Base-by-base conservation (phyloP, 2,113 vertebrate species). In the Eurystomus gularis region DNA sequence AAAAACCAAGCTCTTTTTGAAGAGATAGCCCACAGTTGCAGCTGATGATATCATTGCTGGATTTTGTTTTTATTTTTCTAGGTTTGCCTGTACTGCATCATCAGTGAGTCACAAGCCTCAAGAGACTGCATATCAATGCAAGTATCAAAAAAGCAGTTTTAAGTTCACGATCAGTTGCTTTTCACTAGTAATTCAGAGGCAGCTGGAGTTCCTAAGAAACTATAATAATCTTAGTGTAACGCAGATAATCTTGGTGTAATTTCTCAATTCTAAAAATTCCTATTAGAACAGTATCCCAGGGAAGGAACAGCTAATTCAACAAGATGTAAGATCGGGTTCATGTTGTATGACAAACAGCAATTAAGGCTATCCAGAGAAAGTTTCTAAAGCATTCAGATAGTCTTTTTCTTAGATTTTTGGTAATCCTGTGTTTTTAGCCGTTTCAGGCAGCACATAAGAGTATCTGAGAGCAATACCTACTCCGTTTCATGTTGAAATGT, bases 51-150 rank as follows among this genome's bases (percentile, higher is more conserved):
- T 85, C 86, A 89, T 55, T 94, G 89, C 42, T 95, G 92, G 83
- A 26, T 85, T 91, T 96, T 86, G 35, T 42, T 39, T 39, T 60
- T 11, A 7, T 23, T 73, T 73, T 72, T 81, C 78, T 68, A 8
- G 64, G 68, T 78, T 83, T 64, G 48, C 57, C 70, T 87, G 61
- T 93, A 78, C 94, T 94, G 95, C 95, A 79, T 96, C 88, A 96
- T 90, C 94, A 64, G 65, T 94, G 96, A 97, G 92, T 96, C 94
- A 96, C 46, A 78, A 77, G 72, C 92, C 92, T 89, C 21, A 2
- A 31, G 90, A 95, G 88, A 86, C 78, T 44, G 26, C 20, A 6
- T n/a, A 44, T 57, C 73, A 44, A 25, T 76, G 92, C 77, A 93
- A 93, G 82, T 78, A 81, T 52, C 64, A 73, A 55, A 88, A 78